phyloP scores from a whole-genome alignment of 2,797 vertebrate genomes.

The Chloroceryle inda region DNA sequence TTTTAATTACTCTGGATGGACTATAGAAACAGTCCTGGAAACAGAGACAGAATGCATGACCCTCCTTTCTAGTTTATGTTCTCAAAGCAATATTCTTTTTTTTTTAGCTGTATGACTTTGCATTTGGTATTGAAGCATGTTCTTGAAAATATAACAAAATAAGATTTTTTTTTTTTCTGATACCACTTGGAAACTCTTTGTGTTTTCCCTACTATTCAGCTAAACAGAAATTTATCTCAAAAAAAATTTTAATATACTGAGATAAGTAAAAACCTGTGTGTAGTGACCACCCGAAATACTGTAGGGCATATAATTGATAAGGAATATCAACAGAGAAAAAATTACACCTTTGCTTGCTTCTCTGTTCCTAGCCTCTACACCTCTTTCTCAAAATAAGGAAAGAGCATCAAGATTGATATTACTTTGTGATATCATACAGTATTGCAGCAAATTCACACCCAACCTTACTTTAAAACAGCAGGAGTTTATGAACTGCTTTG shows the following conservation, averaged over 20 bases:
- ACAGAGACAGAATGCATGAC: not conserved
- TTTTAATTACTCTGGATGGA: not conserved
- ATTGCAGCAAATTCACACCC: not conserved
- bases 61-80: not conserved
- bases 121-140: not conserved
- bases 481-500: constrained; percentile 3
- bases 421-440: not conserved
- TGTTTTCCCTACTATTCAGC: not conserved
- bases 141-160: not conserved
- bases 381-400: not conserved
- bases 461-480: not conserved
- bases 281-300: not conserved
- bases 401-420: not conserved
- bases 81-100: not conserved
- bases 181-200: not conserved
- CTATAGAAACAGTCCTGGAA: not conserved
- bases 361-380: not conserved
- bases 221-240: not conserved
- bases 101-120: not conserved
- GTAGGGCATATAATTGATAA: not conserved
- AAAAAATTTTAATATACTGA: not conserved
- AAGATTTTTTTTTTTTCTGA: not conserved
- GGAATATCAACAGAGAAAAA: not conserved
- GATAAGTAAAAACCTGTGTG: not conserved
- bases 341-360: not conserved